Base-by-base conservation (phyloP, 1,140 invertebrate species). In the Danaus plexippus region DNA sequence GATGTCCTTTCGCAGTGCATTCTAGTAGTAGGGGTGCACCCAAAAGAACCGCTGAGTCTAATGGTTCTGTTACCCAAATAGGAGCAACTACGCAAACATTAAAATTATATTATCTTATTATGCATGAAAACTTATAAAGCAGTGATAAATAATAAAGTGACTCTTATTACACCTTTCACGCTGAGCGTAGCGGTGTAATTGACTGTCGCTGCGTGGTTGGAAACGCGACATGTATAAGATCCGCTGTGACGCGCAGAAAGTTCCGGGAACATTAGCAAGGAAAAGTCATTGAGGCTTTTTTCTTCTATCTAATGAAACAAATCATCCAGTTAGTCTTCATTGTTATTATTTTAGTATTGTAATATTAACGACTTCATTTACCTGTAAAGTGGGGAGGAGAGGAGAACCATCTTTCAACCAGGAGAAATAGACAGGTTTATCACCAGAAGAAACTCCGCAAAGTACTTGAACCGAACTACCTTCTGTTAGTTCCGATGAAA, bases 361-460 rank as follows among this genome's bases (percentile, higher is more conserved):
- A 55, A 47, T 53, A 42, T 11, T 10, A 9, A 15, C 11, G n/a
- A 50, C 11, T 9, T 13, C 9, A 12, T 45, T 76, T 78, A 91
- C 90, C 73, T 90, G 89, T 47, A 92, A 77, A 44, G 88, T 88
- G 8, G 89, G 76, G 2, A 89, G 88, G 13, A 94, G 73, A 0
- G 91, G 89, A 13, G 89, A 86, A 0, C 91, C 92, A 70, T 95
- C 93, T 73, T 96, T 95, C 6, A 92, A 87, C 95, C 95, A 96
- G 0, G 90, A 89, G 68, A 96, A 94, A 68, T 91, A 90, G 52
- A 96, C 91, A 1, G 94, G 94, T 45, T 93, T 90, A 85, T 96
- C 95, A 1, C 95, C 95, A 50, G 93, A 93, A 54, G 92, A 94
- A 8, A 96, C 92, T 43, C 92, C 93, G 80, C 95, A 96, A 1